Percentiles rank a stretch among this genome's conserved stretches.
phyloP scores from a whole-genome alignment of 2,797 vertebrate species.

The Champsocephalus gunnari region DNA sequence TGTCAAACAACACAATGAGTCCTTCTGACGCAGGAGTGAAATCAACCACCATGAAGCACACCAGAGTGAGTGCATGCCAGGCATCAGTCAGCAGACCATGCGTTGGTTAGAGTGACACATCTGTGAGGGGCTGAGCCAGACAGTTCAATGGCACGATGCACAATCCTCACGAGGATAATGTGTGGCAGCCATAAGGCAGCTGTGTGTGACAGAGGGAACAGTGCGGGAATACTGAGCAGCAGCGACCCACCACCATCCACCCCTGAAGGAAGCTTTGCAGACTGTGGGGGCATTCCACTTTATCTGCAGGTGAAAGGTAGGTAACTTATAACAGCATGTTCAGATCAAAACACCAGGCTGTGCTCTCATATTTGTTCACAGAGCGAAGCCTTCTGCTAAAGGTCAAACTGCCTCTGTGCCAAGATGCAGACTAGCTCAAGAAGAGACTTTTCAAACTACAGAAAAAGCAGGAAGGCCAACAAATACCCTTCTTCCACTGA shows the following conservation, averaged over 20 bases:
- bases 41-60: constrained; percentile 45
- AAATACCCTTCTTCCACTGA: background rate
- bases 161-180: constrained; percentile 33
- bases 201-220: constrained; percentile 29
- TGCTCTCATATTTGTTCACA: background rate
- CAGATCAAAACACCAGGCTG: background rate
- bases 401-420: constrained; percentile 40
- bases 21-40: constrained; percentile 43
- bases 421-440: constrained; percentile 56
- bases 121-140: constrained; percentile 45
- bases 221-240: constrained; percentile 33
- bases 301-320: background rate
- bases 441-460: constrained; percentile 55
- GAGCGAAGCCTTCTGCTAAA: constrained; percentile 27
- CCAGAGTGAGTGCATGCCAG: constrained; percentile 66
- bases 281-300: background rate
- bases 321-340: constrained; percentile 1
- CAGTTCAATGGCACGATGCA: constrained; percentile 37
- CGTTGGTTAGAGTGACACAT: constrained; percentile 70
- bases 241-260: constrained; percentile 6
- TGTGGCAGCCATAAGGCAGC: constrained; percentile 39
- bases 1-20: constrained; percentile 79
- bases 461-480: constrained; percentile 39
- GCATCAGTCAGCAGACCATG: constrained; percentile 70
- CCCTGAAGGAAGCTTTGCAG: constrained; percentile 4